Percentiles rank a stretch among this genome's conserved stretches.
phyloP scores from a whole-genome alignment of 2,888 invertebrate genomes.

The Spicauda simplicius region DNA sequence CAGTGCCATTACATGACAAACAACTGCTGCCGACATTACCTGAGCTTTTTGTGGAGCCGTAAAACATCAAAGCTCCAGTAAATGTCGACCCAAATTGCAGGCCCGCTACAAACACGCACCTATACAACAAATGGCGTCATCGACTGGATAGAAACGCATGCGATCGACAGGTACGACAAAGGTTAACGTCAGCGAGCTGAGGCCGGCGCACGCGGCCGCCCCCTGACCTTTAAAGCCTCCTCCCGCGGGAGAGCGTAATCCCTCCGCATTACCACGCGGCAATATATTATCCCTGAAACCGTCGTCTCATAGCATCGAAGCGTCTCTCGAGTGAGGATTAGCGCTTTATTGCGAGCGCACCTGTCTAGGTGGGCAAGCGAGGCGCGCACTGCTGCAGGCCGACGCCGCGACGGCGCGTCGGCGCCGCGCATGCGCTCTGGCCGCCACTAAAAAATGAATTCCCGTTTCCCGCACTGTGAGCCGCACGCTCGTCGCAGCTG shows the following conservation, averaged over 20 bases:
- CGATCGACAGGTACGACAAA: conserved; percentile 56
- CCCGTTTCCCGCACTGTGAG: conserved; percentile 74
- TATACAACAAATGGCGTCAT: conserved; percentile 66
- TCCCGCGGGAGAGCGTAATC: conserved; percentile 60
- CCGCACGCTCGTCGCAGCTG: conserved; percentile 68
- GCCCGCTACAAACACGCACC: conserved; percentile 51
- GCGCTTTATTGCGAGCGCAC: conserved; percentile 54
- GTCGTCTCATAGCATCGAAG: conserved; percentile 52
- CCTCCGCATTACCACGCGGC: conserved; percentile 61
- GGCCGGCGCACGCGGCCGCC: conserved; percentile 50
- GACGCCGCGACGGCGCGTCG: conserved; percentile 56
- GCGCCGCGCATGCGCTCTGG: conserved; percentile 69
- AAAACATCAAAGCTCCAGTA: conserved; percentile 26
- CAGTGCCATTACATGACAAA: conserved; percentile 8
- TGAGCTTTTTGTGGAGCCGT: conserved; percentile 26
- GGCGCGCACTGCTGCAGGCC: conserved; percentile 67
- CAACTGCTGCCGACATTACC: conserved; percentile 23
- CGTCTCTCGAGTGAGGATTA: conserved; percentile 49
- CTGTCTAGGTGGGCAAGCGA: conserved; percentile 58
- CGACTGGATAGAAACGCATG: conserved; percentile 47
- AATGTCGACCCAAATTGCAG: conserved; percentile 53
- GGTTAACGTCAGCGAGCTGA: conserved; percentile 44
- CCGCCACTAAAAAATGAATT: conserved; percentile 72
- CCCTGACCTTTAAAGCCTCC: conserved; percentile 66
- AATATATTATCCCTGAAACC: conserved; percentile 51